Evolutionary conservation across 2,113 vertebrate genomes (phyloP).

Genomic region (Promerops cafer): DNA sequence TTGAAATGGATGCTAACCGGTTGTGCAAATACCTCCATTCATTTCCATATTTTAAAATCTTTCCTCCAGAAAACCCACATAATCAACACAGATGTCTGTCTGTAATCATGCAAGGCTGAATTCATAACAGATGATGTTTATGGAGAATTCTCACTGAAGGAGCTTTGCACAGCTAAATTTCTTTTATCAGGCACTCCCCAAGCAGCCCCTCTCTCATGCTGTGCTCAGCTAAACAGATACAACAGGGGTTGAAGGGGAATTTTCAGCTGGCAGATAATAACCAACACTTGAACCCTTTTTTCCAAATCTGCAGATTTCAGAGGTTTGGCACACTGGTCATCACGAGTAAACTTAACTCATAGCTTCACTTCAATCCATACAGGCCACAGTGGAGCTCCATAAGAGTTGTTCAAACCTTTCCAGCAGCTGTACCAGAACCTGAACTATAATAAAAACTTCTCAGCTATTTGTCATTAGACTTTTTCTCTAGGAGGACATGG

Average conservation of each 20-base stretch:
- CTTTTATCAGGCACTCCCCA: not conserved
- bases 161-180: not conserved
- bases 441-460: not conserved
- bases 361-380: not conserved
- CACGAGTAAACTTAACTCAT: not conserved
- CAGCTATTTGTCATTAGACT: not conserved
- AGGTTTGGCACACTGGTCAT: not conserved
- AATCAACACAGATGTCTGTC: not conserved
- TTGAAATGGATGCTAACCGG: not conserved
- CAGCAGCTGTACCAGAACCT: not conserved
- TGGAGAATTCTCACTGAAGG: not conserved
- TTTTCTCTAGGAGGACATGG: not conserved
- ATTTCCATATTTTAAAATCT: constrained; percentile 17
- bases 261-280: not conserved
- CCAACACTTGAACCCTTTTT: not conserved
- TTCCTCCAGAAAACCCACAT: not conserved
- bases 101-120: constrained; percentile 8
- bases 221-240: not conserved
- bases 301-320: not conserved
- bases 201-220: not conserved
- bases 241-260: not conserved
- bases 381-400: not conserved
- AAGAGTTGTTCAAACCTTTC: not conserved
- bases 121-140: constrained; percentile 38
- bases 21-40: not conserved